Evolutionary conservation across 2,888 invertebrate species (phyloP).

Genomic region (Macrosoma leucophasiata): DNA sequence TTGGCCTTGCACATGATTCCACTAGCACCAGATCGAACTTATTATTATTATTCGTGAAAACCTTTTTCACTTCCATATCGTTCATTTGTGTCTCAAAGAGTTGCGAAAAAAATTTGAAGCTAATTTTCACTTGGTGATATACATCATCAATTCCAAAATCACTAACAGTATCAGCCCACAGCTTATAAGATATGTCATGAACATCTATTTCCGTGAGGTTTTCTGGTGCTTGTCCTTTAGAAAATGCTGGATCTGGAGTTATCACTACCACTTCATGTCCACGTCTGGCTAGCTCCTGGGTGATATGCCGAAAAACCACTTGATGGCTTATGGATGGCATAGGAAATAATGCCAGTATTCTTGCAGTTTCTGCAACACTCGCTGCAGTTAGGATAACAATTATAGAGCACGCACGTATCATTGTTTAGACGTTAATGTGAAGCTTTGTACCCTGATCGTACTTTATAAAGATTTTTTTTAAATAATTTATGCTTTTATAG

Average conservation of each 20-base stretch:
- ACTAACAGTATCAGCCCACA: too few relatives aligned
- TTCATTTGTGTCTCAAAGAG: conserved; percentile 20
- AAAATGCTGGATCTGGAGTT: conserved; percentile 35
- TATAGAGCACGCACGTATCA: too few relatives aligned
- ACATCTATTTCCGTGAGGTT: conserved; percentile 41
- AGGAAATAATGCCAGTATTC: conserved; percentile 42
- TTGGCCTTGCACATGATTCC: conserved; percentile 31
- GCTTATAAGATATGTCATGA: conserved; percentile 28
- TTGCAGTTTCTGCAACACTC: too few relatives aligned
- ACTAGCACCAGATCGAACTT: conserved; percentile 35
- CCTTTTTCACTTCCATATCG: conserved; percentile 12
- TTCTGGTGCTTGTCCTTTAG: conserved; percentile 18
- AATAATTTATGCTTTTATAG: too few relatives aligned
- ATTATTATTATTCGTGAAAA: conserved; percentile 18
- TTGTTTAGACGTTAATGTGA: too few relatives aligned
- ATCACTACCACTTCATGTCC: conserved; percentile 45
- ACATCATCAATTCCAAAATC: too few relatives aligned
- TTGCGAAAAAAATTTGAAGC: background rate
- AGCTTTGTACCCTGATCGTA: too few relatives aligned
- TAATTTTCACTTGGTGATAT: conserved; percentile 10
- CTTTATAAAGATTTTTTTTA: too few relatives aligned
- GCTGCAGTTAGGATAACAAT: too few relatives aligned
- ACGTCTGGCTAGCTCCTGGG: conserved; percentile 35
- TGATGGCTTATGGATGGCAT: conserved; percentile 47
- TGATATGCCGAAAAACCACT: conserved; percentile 34